Evolutionary conservation across 2,113 vertebrate genomes (phyloP).

Genomic region (Theristicus caerulescens): DNA sequence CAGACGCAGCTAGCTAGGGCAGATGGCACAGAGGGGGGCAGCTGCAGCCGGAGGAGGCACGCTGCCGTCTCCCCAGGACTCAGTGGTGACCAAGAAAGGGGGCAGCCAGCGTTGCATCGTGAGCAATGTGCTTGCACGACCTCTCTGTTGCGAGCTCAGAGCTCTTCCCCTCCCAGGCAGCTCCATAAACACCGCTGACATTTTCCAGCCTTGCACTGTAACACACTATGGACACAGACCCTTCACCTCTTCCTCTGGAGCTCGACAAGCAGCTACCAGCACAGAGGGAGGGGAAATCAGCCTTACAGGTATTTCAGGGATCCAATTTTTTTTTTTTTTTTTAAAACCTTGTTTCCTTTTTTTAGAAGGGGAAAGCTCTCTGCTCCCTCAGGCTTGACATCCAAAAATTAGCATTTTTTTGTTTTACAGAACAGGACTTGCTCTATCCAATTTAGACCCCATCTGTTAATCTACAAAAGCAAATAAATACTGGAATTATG

Average conservation of each 20-base stretch:
- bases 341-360: background rate
- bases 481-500: conserved; percentile 10
- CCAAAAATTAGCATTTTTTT: conserved; percentile 26
- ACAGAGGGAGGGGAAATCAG: background rate
- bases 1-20: background rate
- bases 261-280: background rate
- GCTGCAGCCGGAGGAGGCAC: fast-evolving
- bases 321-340: background rate
- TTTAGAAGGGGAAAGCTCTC: background rate
- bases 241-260: background rate
- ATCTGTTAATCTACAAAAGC: conserved; percentile 5
- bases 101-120: background rate
- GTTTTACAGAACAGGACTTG: conserved; percentile 13
- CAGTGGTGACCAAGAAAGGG: background rate
- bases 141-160: background rate
- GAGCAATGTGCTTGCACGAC: fast-evolving
- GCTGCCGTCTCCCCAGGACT: background rate
- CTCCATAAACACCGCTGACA: background rate
- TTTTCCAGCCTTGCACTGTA: background rate
- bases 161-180: background rate
- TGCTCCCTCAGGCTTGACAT: conserved; percentile 6
- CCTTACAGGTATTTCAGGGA: background rate
- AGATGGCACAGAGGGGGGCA: background rate
- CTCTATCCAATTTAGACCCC: background rate
- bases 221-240: background rate